These are phyloP conservation scores for Percopsis transmontana DNA, from an alignment of 2,113 vertebrate species.

Conservation along the genomic window DNA sequence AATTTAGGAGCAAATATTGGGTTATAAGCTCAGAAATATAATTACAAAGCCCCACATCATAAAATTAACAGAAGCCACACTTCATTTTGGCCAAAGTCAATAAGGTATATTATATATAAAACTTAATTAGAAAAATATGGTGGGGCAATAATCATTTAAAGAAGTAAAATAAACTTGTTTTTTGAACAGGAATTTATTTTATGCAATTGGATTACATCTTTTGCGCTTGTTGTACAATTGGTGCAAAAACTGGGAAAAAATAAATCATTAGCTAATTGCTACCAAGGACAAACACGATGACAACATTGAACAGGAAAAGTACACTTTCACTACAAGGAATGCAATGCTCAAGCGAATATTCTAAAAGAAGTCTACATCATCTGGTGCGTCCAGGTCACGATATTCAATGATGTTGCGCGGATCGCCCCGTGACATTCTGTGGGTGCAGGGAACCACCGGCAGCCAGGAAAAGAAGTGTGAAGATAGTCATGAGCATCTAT, in stretches of 20 bases:
- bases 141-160: no score
- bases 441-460: background rate
- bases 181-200: constrained; percentile 57
- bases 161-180: background rate
- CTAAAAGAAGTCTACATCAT: constrained; percentile 93
- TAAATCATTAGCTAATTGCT: constrained; percentile 16
- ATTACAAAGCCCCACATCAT: no score
- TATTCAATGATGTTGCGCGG: constrained; percentile 91
- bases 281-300: constrained; percentile 16
- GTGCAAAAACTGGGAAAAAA: constrained; percentile 29
- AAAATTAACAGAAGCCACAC: no score
- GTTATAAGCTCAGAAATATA: no score
- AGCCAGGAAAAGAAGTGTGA: background rate
- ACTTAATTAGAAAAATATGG: no score
- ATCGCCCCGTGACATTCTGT: constrained; percentile 90
- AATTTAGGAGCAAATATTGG: no score
- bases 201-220: constrained; percentile 42
- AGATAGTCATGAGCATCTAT: background rate
- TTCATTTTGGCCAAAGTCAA: no score
- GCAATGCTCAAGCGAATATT: constrained; percentile 15
- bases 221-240: constrained; percentile 13
- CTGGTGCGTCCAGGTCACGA: constrained; percentile 89
- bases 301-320: background rate
- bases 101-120: no score
- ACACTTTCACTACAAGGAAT: constrained; percentile 4